Evolutionary conservation across 2,888 invertebrate species (phyloP).

Genomic region (Catocala nupta): DNA sequence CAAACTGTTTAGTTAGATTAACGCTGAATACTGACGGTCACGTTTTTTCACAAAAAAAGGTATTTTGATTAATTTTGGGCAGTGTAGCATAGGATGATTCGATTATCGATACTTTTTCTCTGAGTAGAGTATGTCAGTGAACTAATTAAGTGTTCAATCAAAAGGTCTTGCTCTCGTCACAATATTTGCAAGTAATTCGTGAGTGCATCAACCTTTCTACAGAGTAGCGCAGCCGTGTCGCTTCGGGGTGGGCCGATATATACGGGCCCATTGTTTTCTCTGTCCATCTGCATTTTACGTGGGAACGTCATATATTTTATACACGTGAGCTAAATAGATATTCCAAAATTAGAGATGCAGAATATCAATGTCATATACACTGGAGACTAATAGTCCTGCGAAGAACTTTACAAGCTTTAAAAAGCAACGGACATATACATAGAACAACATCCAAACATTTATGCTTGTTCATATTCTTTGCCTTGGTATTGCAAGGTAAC

Average conservation of each 20-base stretch:
- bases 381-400: no score
- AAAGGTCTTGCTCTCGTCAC: conserved; percentile 24
- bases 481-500: no score
- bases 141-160: conserved; percentile 45
- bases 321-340: conserved; percentile 50
- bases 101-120: neutral
- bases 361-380: neutral
- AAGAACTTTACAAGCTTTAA: no score
- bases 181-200: conserved; percentile 61
- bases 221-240: conserved; percentile 37
- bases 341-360: conserved; percentile 19
- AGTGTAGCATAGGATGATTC: no score
- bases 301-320: conserved; percentile 65
- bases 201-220: conserved; percentile 67
- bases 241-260: conserved; percentile 76
- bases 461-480: no score
- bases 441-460: no score
- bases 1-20: no score
- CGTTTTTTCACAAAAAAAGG: no score
- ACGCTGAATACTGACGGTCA: no score
- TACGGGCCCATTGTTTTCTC: conserved; percentile 81
- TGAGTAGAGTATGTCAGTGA: conserved; percentile 35
- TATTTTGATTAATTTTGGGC: no score
- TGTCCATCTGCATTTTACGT: conserved; percentile 68
- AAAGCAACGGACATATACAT: no score